Conservation (phyloP, 92 coral and sea anemone species). For the Parazoanthus darwini region DNA sequence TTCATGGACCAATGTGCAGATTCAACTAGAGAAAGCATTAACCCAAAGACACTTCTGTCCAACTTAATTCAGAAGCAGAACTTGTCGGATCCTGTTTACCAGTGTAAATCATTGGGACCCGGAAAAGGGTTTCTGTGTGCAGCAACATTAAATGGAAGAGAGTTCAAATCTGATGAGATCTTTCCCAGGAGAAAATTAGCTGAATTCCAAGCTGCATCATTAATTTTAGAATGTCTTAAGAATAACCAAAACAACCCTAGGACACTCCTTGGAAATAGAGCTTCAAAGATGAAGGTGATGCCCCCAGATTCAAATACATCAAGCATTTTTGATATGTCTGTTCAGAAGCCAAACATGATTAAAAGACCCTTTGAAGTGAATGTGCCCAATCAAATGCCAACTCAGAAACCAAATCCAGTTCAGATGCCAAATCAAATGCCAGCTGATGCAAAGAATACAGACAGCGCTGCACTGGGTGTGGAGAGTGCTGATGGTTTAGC, state of each 20-base stretch:
- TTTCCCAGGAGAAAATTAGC: slow-evolving; percentile 22
- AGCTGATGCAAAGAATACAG: too few species aligned
- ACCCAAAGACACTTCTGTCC: slow-evolving; percentile 1
- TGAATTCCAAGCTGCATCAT: background rate
- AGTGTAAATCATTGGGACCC: background rate
- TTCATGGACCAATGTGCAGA: background rate
- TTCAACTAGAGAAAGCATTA: background rate
- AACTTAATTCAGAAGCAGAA: background rate
- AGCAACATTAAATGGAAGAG: slow-evolving; percentile 65
- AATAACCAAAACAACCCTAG: background rate
- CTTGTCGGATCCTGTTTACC: background rate
- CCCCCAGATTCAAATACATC: background rate
- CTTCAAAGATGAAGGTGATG: background rate
- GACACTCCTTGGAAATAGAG: background rate
- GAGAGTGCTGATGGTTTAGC: too few species aligned
- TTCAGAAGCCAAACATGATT: background rate
- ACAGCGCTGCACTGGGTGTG: too few species aligned
- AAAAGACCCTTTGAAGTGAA: background rate
- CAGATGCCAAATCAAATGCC: background rate
- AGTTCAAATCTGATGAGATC: slow-evolving; percentile 56
- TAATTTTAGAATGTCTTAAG: background rate
- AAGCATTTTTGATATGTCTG: background rate
- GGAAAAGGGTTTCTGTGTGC: slow-evolving; percentile 57
- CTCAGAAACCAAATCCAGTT: background rate
- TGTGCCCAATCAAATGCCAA: background rate